Evolutionary conservation across 2,888 invertebrate species (phyloP).

Genomic region (Conistra vaccinii): DNA sequence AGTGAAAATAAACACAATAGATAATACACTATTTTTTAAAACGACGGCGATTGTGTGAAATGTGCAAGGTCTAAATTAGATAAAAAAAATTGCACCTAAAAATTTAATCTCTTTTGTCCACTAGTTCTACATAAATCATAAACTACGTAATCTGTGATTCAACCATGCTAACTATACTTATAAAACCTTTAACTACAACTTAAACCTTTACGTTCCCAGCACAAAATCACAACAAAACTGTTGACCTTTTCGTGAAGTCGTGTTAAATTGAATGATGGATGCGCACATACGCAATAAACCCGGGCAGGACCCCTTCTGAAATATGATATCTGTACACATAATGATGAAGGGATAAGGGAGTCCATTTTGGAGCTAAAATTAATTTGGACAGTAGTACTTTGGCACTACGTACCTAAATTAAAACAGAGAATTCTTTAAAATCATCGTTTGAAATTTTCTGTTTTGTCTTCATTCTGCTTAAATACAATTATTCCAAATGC

Average conservation of each 20-base stretch:
- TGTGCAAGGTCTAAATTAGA: neutral
- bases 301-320: constrained; percentile 37
- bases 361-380: neutral
- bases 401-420: neutral
- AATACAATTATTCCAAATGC: neutral
- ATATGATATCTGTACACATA: constrained; percentile 52
- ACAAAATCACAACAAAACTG: constrained; percentile 49
- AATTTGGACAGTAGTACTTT: neutral
- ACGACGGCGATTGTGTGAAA: neutral
- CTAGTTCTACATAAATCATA: too few relatives aligned
- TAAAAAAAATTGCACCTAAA: neutral
- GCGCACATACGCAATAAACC: constrained; percentile 58
- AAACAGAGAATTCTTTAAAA: neutral
- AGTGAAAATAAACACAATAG: neutral
- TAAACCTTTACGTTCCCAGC: constrained; percentile 16
- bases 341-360: constrained; percentile 41
- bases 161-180: neutral
- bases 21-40: neutral
- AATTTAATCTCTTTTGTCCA: neutral
- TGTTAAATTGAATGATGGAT: constrained; percentile 66
- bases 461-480: neutral
- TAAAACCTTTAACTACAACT: constrained; percentile 2
- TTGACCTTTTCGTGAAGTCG: constrained; percentile 60
- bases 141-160: neutral
- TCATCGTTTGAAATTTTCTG: neutral